Base-by-base conservation (phyloP, 2,888 invertebrate genomes). In the Hydrotaea cyrtoneurina region DNA sequence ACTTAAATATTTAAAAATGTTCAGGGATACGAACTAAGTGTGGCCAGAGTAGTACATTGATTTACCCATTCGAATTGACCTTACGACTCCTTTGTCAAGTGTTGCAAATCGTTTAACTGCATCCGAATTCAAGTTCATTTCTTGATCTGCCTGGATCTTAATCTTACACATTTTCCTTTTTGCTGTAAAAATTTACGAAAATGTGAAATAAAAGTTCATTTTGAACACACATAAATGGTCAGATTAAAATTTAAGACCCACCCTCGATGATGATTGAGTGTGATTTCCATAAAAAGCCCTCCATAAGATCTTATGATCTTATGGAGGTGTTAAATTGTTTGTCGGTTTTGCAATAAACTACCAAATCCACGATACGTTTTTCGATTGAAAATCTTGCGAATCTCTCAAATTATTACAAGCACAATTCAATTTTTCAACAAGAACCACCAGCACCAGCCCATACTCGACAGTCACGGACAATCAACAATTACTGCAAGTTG, bases 261-360 rank as follows among this genome's bases (percentile, higher is more conserved):
- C 66, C 39, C 15, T 69, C 69, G 39, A 46, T 46, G 43, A 19
- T 39, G 69, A 69, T 43, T 3, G 23, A 11, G n/a, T 13, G 23
- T 69, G 21, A 23, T 46, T 43, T 23, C 69, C 69, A 69, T 69
- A 23, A 69, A 23, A 46, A 17, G 19, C 59, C n/a, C n/a, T n/a
- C 7, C 19, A 59, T 17, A 72, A 57, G 73, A 72, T 66, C 77
- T 66, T n/a, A n/a, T n/a, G n/a, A n/a, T n/a, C n/a, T 79, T 50
- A 64, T 64, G 19, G 72, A 82, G 82, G 79, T 82, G 79, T 85
- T 79, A 80, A 82, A 36, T 26, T 69, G 39, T 62, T 78, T 23
- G 7, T 46, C 43, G 66, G 66, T 0, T n/a, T n/a, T n/a, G n/a
- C 19, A 39, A 39, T 69, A 75, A 75, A 19, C 55, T 72, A 64